Base-by-base conservation (phyloP, 1,140 invertebrate genomes). In the Tetragonula clypearis region DNA sequence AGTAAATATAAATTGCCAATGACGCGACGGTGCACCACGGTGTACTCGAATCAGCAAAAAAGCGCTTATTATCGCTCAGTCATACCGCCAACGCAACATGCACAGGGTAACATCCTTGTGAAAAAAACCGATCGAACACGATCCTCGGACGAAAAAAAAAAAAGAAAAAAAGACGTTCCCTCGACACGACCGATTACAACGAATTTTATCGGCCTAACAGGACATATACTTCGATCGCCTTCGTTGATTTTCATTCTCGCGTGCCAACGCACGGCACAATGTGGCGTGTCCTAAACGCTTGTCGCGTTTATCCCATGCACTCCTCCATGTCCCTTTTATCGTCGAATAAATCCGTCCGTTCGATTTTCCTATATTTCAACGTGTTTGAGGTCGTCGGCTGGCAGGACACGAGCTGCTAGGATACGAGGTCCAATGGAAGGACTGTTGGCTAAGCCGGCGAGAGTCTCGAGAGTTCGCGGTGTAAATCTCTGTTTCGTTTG, bases 401-500 rank as follows among this genome's bases (percentile, higher is more conserved):
- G 15, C 68, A 72, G 41, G 71, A 78, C 78, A 73, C 58, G 26
- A 30, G 30, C 62, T 1, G 49, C 19, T 8, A 41, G 74, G 30
- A 35, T 58, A 21, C 41, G 30, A 62, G 74, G 41, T 5, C 14
- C 26, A 21, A 62, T 35, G 35, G 23, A 77, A 77, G 21, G 30
- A 60, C n/a, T 62, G 30, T 41, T 15, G 17, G 30, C 26, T 19
- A n/a, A 15, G 58, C 12, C 6, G 60, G 60, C 30, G 56, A 41
- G 21, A 49, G 41, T 3, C 12, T 8, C 14, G 17, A 30, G 30
- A 30, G 30, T 17, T 26, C 75, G 30, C 12, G 62, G 30, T 23
- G 82, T 82, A 82, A 82, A 82, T 82, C 58, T 73, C 60, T 82
- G 55, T 73, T 55, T 74, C n/a, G 21, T 2, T 84, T 78, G 66